Percentiles rank a stretch among this genome's conserved stretches.
Evolutionary conservation across 2,888 invertebrate genomes (phyloP).

Genomic region (Sepiola atlantica): DNA sequence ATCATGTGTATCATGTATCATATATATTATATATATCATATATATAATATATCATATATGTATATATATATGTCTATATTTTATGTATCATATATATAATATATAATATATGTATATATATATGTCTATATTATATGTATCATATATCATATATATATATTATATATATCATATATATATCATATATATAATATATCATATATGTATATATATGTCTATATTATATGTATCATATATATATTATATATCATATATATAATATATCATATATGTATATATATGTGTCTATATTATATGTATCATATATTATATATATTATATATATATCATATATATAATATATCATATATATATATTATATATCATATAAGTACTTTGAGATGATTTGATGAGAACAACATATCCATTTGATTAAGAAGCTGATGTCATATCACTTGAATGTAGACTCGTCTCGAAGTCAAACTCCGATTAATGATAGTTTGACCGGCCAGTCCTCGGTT

Average conservation of each 20-base stretch:
- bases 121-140: background rate
- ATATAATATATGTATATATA: background rate
- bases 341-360: too few species aligned
- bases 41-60: background rate
- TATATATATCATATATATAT: background rate
- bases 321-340: too few species aligned
- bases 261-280: too few species aligned
- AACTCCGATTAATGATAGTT: background rate
- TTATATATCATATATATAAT: background rate
- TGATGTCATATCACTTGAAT: background rate
- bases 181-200: background rate
- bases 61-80: background rate
- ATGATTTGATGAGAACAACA: background rate
- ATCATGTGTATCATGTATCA: background rate
- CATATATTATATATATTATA: too few species aligned
- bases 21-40: background rate
- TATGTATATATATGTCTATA: background rate
- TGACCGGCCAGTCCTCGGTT: background rate
- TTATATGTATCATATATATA: background rate
- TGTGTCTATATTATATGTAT: too few species aligned
- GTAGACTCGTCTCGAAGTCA: background rate
- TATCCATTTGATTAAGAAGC: background rate
- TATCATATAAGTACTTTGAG: background rate
- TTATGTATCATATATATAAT: background rate
- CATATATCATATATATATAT: background rate